Evolutionary conservation across 1,140 invertebrate genomes (phyloP), one percentile per base, ranked within the genome.

Genomic region (Polypedilum vanderplanki): DNA sequence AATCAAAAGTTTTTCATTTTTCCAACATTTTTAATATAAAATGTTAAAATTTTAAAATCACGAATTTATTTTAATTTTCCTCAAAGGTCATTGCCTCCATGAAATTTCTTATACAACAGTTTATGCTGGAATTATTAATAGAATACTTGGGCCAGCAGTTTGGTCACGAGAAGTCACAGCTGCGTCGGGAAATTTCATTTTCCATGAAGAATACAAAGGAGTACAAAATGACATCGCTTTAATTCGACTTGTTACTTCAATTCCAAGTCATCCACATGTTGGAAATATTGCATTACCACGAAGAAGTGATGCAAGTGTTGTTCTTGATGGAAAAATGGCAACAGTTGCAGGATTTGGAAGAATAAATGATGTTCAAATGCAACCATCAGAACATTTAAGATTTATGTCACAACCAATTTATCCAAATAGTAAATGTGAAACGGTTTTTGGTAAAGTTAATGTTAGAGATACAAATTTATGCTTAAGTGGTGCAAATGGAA

Each of bases 61-160:
- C n/a, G n/a, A n/a, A n/a, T n/a, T n/a, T n/a, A n/a, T n/a, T n/a
- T n/a, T n/a, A n/a, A n/a, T n/a, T n/a, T n/a, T n/a, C n/a, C 5
- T 33, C 24, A 33, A 33, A 33, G 24, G 86, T 41, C 87, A 88
- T 78, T 88, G 87, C 75, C 81, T 81, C 0, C 82, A 85, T 77
- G 46, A 57, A 57, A 57, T 57, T 15, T 12, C 15, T 4, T n/a
- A 57, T 4, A 57, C 46, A 12, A n/a, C 46, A 57, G 46, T 57
- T 15, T 57, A 57, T 15, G 46, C n/a, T 57, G 46, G 46, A 9
- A 12, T 57, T 12, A 57, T 57, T 57, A n/a, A 57, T n/a, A 57
- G 46, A 15, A 12, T 57, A 1, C 12, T n/a, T 57, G 46, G 46
- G 15, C 46, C 46, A 12, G 46, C 46, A 12, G 46, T 57, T n/a